Conservation (phyloP, 2,797 vertebrate genomes). For the Betta splendens region DNA sequence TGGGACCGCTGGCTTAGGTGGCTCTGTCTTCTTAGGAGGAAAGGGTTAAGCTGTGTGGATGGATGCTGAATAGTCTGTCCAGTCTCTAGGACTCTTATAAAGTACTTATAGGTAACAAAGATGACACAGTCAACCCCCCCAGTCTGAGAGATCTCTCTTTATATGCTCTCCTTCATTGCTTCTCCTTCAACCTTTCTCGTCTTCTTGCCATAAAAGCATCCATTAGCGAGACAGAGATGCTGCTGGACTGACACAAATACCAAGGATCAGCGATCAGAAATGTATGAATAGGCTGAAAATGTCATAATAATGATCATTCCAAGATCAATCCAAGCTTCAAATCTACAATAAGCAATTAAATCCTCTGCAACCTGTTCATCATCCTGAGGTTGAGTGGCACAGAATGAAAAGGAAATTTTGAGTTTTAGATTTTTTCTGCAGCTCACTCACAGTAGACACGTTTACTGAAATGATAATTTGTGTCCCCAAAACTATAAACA, state of each 20-base stretch:
- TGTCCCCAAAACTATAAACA: slow-evolving; percentile 56
- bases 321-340: slow-evolving; percentile 16
- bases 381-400: slow-evolving; percentile 19
- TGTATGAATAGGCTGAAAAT: slow-evolving; percentile 2
- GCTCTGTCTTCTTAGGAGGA: slow-evolving; percentile 48
- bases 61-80: slow-evolving; percentile 56
- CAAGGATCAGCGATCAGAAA: slow-evolving; percentile 1
- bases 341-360: slow-evolving; percentile 19
- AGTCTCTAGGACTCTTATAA: slow-evolving; percentile 67
- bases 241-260: slow-evolving; percentile 16
- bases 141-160: slow-evolving; percentile 52
- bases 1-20: slow-evolving; percentile 47
- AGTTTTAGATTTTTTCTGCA: slow-evolving; percentile 36
- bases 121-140: slow-evolving; percentile 66
- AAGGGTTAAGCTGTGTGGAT: slow-evolving; percentile 73
- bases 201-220: slow-evolving; percentile 47
- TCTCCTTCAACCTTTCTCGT: slow-evolving; percentile 35
- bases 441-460: slow-evolving; percentile 21
- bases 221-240: slow-evolving; percentile 29
- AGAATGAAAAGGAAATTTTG: slow-evolving; percentile 16
- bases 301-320: slow-evolving; percentile 1
- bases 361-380: slow-evolving; percentile 26
- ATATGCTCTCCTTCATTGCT: slow-evolving; percentile 39
- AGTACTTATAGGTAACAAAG: slow-evolving; percentile 75
- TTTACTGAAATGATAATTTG: slow-evolving; percentile 60